A percentile compares a stretch with the other conserved stretches of the same genome.
Conservation (phyloP, 2,797 vertebrate genomes). For the Pachyuromys duprasi region DNA sequence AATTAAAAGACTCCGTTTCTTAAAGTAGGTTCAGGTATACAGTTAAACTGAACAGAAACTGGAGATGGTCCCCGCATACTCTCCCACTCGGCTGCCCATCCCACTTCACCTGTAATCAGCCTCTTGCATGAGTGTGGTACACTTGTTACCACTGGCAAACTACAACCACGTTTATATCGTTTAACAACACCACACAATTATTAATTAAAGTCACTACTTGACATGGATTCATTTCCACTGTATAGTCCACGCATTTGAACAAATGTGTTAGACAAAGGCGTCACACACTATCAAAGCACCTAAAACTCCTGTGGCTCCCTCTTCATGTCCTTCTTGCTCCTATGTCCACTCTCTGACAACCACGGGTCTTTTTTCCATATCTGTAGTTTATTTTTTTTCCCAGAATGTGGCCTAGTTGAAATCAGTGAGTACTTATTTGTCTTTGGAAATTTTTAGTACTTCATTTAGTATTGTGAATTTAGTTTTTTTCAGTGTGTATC, state of each 20-base stretch:
- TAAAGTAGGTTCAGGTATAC: background rate
- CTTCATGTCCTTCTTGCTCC: background rate
- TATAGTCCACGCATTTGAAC: background rate
- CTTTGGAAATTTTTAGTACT: background rate
- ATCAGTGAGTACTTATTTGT: background rate
- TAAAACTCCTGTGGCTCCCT: background rate
- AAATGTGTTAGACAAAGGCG: background rate
- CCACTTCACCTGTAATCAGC: background rate
- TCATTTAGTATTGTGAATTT: background rate
- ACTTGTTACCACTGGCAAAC: background rate
- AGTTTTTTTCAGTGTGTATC: background rate
- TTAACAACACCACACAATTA: background rate
- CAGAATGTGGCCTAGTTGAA: background rate
- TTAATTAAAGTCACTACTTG: background rate
- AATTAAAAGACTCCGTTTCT: constrained; percentile 19
- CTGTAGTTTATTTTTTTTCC: background rate
- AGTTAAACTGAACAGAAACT: constrained; percentile 10
- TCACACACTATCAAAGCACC: background rate
- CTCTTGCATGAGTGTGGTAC: background rate
- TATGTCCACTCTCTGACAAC: background rate
- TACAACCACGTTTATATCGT: background rate
- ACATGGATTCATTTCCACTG: background rate
- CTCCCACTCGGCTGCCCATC: no score
- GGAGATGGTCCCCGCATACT: background rate
- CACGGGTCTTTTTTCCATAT: background rate